These are phyloP conservation scores for Zaprionus obscuricornis DNA, from an alignment of 2,888 invertebrate species.

Conservation along the genomic window DNA sequence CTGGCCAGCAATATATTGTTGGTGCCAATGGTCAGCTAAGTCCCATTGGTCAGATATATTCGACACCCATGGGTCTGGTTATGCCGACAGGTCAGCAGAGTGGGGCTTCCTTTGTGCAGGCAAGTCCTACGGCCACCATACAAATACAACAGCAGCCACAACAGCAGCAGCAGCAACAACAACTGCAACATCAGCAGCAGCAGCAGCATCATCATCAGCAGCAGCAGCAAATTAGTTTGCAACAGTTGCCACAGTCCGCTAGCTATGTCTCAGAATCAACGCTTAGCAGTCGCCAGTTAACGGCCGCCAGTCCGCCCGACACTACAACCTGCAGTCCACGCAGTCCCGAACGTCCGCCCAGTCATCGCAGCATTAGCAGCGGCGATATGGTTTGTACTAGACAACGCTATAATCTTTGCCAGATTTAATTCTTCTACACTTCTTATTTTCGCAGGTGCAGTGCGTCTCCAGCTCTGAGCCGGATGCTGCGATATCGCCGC, in stretches of 20 bases:
- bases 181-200: conserved; percentile 42
- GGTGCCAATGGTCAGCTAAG: conserved; percentile 91
- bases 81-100: conserved; percentile 81
- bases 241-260: conserved; percentile 73
- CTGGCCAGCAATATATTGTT: conserved; percentile 88
- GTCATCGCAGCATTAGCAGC: conserved; percentile 83
- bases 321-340: conserved; percentile 93
- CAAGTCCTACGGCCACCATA: conserved; percentile 89
- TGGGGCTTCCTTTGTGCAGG: conserved; percentile 91
- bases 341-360: conserved; percentile 85
- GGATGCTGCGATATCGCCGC: conserved; percentile 86
- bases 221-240: conserved; percentile 54
- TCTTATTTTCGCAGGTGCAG: conserved; percentile 87
- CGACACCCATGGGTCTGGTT: conserved; percentile 82
- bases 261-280: conserved; percentile 60
- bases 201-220: conserved; percentile 51
- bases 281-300: conserved; percentile 64
- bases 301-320: conserved; percentile 89
- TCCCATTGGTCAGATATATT: conserved; percentile 86
- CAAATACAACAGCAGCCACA: conserved; percentile 85
- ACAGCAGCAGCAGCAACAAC: conserved; percentile 59
- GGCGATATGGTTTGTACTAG: conserved; percentile 82
- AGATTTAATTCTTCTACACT: background rate
- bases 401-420: background rate
- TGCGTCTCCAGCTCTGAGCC: conserved; percentile 94